Base-by-base conservation (phyloP, 1,140 invertebrate genomes). In the Magallana angulata region DNA sequence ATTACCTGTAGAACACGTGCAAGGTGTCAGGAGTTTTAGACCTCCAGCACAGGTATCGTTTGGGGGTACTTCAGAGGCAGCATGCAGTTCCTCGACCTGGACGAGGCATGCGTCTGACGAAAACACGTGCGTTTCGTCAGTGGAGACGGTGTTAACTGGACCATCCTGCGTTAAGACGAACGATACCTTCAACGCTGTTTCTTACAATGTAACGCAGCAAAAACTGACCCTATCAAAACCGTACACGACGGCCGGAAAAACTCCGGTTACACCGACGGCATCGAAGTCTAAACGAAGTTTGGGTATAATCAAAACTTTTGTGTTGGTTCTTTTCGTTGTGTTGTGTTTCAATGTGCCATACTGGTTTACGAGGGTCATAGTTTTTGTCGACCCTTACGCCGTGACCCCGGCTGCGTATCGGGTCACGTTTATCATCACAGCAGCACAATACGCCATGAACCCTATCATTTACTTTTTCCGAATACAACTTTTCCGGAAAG, bases 301-400 rank as follows among this genome's bases (percentile, higher is more conserved):
- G 8, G 68, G 30, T 9, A 76, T 30, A 30, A 76, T 76, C 18
- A 76, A 76, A 30, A 76, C 68, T 9, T 76, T 76, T 11, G 14
- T 76, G 24, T 24, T 76, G 68, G 68, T 76, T 76, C 68, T 76
- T 30, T 76, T 76, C 36, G 68, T 76, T 8, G 68, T 76, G 24
- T 12, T 76, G 7, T 76, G 68, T 24, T 76, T 76, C 36, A 76
- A 76, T 76, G 68, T 76, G 24, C 68, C 68, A 1, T 76, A 76
- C 11, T 76, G 68, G 68, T 30, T 76, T 36, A 76, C 18, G 3
- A 76, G 68, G 9, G 68, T 76, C 24, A 12, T 76, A 11, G 14
- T 76, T 30, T 76, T 48, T 76, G 12, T 76, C 12, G 18, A 76
- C 68, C 24, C 24, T 8, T 8, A 12, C 30, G 12, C 24, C 7